Evolutionary conservation across 2,113 vertebrate species (phyloP).

Genomic region (Crotalus viridis): DNA sequence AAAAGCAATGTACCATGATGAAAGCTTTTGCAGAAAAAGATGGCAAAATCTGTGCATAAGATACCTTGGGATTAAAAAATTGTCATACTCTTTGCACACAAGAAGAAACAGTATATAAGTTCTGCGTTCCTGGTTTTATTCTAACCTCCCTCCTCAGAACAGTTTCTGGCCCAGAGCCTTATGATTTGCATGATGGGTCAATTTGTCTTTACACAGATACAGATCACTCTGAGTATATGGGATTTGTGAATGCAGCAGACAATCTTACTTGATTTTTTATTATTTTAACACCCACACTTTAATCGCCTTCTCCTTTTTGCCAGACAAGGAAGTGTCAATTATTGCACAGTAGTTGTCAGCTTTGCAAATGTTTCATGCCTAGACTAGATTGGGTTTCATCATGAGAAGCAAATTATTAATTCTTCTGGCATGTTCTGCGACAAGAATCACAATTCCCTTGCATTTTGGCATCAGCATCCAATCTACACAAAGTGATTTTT

Average conservation of each 20-base stretch:
- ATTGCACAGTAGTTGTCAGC: not conserved
- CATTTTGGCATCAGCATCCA: constrained; percentile 20
- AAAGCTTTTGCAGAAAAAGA: not conserved
- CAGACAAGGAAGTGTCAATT: not conserved
- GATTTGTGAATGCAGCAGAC: not conserved
- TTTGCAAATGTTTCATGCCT: not conserved
- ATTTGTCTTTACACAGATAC: not conserved
- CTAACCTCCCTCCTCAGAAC: not conserved
- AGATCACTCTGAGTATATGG: not conserved
- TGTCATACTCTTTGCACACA: not conserved
- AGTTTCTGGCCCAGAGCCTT: not conserved
- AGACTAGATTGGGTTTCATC: not conserved
- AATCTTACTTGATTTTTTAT: not conserved
- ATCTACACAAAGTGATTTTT: not conserved
- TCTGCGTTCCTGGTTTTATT: not conserved
- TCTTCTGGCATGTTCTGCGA: not conserved
- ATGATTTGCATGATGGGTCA: not conserved
- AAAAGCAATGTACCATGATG: not conserved
- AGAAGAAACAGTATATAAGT: not conserved
- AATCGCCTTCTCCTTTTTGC: not conserved
- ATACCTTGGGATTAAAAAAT: not conserved
- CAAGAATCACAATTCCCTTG: constrained; percentile 15
- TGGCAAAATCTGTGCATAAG: not conserved
- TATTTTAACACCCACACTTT: not conserved
- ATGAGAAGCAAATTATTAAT: not conserved